Conservation (phyloP, 1,140 invertebrate species). For the Hylaeus anthracinus region DNA sequence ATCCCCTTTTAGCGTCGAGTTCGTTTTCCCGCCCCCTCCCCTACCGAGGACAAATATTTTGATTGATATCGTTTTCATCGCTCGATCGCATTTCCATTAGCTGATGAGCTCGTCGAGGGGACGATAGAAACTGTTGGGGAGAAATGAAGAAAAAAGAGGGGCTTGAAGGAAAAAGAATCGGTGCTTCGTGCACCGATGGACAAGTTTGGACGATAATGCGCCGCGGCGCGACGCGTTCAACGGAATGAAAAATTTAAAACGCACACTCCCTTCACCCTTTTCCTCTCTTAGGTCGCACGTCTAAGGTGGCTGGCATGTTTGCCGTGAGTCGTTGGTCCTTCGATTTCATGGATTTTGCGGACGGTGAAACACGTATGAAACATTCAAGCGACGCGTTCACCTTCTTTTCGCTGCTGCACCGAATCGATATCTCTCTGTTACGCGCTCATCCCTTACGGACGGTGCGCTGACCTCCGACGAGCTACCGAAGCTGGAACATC, state of each 20-base stretch:
- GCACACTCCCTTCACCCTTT: neutral
- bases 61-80: constrained; percentile 66
- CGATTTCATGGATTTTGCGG: neutral
- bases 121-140: neutral
- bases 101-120: constrained; percentile 59
- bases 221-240: constrained; percentile 7
- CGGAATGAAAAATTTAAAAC: constrained; percentile 41
- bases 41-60: constrained; percentile 56
- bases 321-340: neutral
- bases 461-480: constrained; percentile 39
- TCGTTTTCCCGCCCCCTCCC: constrained; percentile 3
- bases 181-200: constrained; percentile 22
- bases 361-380: neutral
- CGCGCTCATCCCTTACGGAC: constrained; percentile 21
- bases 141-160: neutral
- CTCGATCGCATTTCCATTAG: constrained; percentile 69
- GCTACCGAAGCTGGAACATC: constrained; percentile 46
- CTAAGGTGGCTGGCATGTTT: too few species aligned
- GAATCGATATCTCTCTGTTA: constrained; percentile 46
- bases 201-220: constrained; percentile 12
- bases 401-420: constrained; percentile 2
- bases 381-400: constrained; percentile 4
- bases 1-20: neutral
- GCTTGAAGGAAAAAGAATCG: neutral
- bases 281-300: too few species aligned